Base-by-base conservation (phyloP, 1,140 invertebrate species). In the Archivesica marissinica region DNA sequence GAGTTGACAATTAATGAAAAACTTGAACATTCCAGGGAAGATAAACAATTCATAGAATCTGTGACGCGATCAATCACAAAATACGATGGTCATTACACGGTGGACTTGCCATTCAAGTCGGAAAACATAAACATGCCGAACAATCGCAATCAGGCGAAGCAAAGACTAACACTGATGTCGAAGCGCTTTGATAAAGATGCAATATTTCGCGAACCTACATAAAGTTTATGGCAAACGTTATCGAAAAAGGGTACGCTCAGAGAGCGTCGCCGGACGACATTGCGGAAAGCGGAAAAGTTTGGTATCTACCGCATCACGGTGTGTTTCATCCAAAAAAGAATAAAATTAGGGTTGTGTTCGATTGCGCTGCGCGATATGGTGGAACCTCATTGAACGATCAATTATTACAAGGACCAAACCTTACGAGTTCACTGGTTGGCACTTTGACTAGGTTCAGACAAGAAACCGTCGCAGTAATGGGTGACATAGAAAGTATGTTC, bases 341-440 rank as follows among this genome's bases (percentile, higher is more conserved):
- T 4, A 88, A 89, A 41, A 9, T 85, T 33, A 61, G 86, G 41
- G 86, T 89, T 33, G 88, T 89, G 0, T 87, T 88, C 68, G 81
- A 88, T 76, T 76, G 61, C 38, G 41, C 56, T 39, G 77, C 77
- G 11, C 25, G 23, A 25, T 82, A 41, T 33, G 25, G 74, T 23
- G 90, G 87, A 23, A 75, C 70, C 25, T 92, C 90, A 20, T 74
- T 92, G 0, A 92, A 92, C 68, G 54, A 86, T 23, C 52, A 81
- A 15, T 39, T 86, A n/a, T 61, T 88, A 25, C 78, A 82, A 61
- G 85, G 87, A 28, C 87, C 87, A 28, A 66, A 86, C 59, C 59
- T 88, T 9, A 86, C 85, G 2, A 88, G 78, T 38, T 52, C 28
- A 61, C 23, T 86, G 20, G 35, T 64, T 68, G 86, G 74, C 33